Base-by-base conservation (phyloP, 2,113 vertebrate genomes). In the Leuciscus idus region DNA sequence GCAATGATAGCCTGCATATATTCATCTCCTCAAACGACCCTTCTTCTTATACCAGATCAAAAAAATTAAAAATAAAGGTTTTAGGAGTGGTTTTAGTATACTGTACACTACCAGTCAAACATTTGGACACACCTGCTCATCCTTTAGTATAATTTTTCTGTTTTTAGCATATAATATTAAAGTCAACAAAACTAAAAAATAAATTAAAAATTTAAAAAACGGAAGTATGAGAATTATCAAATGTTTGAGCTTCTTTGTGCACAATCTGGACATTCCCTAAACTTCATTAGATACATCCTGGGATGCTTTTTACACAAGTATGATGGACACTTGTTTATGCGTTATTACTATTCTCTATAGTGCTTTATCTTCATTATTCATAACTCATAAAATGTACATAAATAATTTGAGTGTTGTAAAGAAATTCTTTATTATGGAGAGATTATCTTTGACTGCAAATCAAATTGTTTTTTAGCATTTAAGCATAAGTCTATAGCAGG, bases 1-100 rank as follows among this genome's bases (percentile, higher is more conserved):
- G 78, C 74, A 80, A 50, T 83, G 23, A 83, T 72, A 83, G 5
- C 19, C 70, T 82, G 50, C 23, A 55, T 48, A 30, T 46, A 9
- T 43, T 43, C 3, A 1, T 61, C 52, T 39, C 12, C 55, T 79
- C 12, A 61, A 61, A 57, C 1, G 9, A 30, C 17, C 28, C 28
- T 52, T 36, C 75, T 33, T 57, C 48, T 55, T 2, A 26, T 15
- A 8, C 13, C 11, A 21, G 74, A 28, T 21, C 8, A 30, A 30
- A 50, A 74, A 0, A 12, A 11, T 11, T 19, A 15, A 33, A 33
- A 33, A 33, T 4, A 43, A 43, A 43, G 43, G 43, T 43, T 43
- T 43, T 43, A 43, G 43, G 7, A 23, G 21, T 11, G 36, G 1
- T 12, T 70, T 36, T 21, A 73, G 26, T 74, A n/a, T 66, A 43